Evolutionary conservation across 2,797 vertebrate genomes (phyloP).

Genomic region (Macropodus opercularis): DNA sequence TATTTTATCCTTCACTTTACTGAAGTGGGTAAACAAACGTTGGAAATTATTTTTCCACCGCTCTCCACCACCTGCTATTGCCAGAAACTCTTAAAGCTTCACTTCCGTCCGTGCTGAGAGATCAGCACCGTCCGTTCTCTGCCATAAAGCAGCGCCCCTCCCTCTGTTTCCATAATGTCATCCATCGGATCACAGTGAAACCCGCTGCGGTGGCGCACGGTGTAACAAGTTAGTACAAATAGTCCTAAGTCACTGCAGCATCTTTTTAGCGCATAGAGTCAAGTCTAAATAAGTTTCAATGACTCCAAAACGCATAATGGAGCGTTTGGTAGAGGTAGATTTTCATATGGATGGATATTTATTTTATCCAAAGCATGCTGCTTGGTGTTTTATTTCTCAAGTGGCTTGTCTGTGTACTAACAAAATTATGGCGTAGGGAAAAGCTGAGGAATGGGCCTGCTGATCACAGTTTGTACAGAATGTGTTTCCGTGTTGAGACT

Average conservation of each 20-base stretch:
- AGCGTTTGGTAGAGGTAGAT: too few species aligned
- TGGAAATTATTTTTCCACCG: constrained; percentile 46
- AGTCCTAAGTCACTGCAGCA: background rate
- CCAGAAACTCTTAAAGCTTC: constrained; percentile 45
- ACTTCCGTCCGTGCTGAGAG: constrained; percentile 34
- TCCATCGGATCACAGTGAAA: constrained; percentile 29
- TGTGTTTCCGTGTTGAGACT: too few species aligned
- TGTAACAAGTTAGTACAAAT: background rate
- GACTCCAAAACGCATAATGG: background rate
- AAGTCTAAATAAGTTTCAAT: background rate
- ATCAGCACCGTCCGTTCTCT: constrained; percentile 19
- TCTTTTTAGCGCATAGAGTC: background rate
- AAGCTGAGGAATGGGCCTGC: too few species aligned
- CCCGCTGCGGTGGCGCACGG: constrained; percentile 8
- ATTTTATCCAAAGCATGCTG: too few species aligned
- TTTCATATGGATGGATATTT: too few species aligned
- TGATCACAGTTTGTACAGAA: too few species aligned
- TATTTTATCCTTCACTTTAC: constrained; percentile 43
- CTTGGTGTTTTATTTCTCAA: too few species aligned
- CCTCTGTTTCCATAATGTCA: constrained; percentile 45
- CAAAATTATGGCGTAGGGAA: too few species aligned
- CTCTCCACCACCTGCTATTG: constrained; percentile 28
- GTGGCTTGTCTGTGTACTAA: too few species aligned
- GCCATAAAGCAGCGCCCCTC: constrained; percentile 9
- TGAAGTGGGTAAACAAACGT: constrained; percentile 44